Base-by-base conservation (phyloP, 2,888 invertebrate species). In the Toxonevra muliebris region DNA sequence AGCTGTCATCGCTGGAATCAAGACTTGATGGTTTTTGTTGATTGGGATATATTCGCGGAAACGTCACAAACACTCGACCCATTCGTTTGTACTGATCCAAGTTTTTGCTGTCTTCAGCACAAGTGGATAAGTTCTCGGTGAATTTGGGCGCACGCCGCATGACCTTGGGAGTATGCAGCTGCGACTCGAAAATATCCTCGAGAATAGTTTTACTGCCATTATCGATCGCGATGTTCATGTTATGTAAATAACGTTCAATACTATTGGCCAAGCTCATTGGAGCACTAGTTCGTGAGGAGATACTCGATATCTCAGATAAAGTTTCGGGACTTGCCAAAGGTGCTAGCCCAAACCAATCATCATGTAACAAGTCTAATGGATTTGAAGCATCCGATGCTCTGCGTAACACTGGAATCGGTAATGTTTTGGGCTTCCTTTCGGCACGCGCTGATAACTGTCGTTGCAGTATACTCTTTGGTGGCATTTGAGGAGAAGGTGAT, bases 271-370 rank as follows among this genome's bases (percentile, higher is more conserved):
- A 71, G 68, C 86, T 86, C 70, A 86, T 86, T 55, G 88, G 87
- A 63, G 89, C 86, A 73, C 90, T 90, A 8, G 90, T 88, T 71
- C 91, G 87, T 30, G 93, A 92, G 75, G 90, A 90, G 65, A 92
- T 89, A 79, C 92, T 92, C 2, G 93, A 93, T n/a, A 92, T 88
- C 81, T 93, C 93, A 0, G 93, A 93, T 13, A 94, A 84, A 1
- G 92, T 93, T 82, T 94, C 94, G 0, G 94, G 93, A 62, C 93
- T 93, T 11, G 94, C 94, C 20, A 94, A 81, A 0, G 94, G 94
- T 0, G 94, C 94, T 69, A 90, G 84, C 0, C 91, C 90, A 71
- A 89, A 87, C 90, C 90, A 90, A 75, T 90, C 90, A 74, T 90
- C 90, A 74, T 88, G 88, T 54, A 88, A 86, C 40, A 89, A 79